phyloP scores from a whole-genome alignment of 2,888 invertebrate species.

The Odontomyia ornata region DNA sequence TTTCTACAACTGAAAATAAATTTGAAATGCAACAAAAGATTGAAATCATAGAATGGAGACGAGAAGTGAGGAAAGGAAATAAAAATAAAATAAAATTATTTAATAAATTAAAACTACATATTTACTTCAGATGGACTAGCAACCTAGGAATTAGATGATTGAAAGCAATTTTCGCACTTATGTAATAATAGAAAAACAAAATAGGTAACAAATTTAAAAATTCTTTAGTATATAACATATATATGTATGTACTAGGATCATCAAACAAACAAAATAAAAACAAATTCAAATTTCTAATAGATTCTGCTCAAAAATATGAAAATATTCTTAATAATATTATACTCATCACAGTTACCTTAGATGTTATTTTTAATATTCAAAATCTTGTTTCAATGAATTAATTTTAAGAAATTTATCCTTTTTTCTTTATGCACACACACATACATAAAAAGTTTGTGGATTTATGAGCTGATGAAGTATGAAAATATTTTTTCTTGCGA shows the following conservation, averaged over 20 bases:
- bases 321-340: neutral
- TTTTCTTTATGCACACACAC: too few relatives aligned
- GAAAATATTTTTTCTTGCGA: too few relatives aligned
- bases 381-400: too few relatives aligned
- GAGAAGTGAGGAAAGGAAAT: neutral
- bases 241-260: neutral
- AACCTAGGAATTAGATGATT: conserved; percentile 28
- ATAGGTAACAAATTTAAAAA: neutral
- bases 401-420: too few relatives aligned
- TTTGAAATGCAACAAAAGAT: neutral
- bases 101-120: neutral
- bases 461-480: too few relatives aligned
- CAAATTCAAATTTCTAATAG: conserved; percentile 4
- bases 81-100: neutral
- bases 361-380: too few relatives aligned
- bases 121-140: conserved; percentile 4
- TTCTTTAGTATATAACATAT: too few relatives aligned
- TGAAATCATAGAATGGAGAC: neutral
- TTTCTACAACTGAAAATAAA: conserved; percentile 36
- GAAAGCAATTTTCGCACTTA: conserved; percentile 31
- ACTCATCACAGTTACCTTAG: neutral
- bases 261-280: neutral
- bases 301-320: conserved; percentile 34
- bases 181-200: neutral
- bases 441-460: too few relatives aligned